These are phyloP conservation scores for Agonopterix heracliana DNA, from an alignment of 2,888 invertebrate species.

Conservation along the genomic window DNA sequence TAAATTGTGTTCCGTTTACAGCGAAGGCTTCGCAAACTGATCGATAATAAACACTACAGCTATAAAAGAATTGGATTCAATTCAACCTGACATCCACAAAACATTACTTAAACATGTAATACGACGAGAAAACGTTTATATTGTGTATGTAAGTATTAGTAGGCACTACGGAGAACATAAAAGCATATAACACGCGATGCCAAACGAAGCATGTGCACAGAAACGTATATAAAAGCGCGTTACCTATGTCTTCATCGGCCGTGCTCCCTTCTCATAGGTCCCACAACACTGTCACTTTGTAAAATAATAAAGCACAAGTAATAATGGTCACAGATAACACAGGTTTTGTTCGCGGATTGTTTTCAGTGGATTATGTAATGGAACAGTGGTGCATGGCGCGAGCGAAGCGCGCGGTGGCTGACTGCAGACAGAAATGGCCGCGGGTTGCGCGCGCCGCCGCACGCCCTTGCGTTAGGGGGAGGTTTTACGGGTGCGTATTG, in stretches of 20 bases:
- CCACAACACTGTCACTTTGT: not conserved
- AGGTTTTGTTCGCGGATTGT: not conserved
- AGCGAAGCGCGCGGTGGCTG: slow-evolving; percentile 48
- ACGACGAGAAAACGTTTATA: too few relatives aligned
- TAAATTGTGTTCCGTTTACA: slow-evolving; percentile 2
- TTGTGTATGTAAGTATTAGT: too few relatives aligned
- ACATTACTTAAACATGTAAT: too few relatives aligned
- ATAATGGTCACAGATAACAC: not conserved
- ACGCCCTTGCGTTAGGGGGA: not conserved
- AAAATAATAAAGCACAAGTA: not conserved
- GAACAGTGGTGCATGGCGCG: slow-evolving; percentile 53
- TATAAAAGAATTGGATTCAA: not conserved
- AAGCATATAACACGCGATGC: slow-evolving; percentile 1
- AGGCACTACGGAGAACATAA: too few relatives aligned
- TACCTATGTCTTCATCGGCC: not conserved
- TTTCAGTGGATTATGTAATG: slow-evolving; percentile 5
- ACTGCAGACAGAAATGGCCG: slow-evolving; percentile 71
- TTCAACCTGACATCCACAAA: too few relatives aligned
- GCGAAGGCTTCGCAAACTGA: not conserved
- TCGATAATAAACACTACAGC: slow-evolving; percentile 6
- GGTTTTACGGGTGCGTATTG: not conserved
- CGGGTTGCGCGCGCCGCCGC: slow-evolving; percentile 9
- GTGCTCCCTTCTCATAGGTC: too few relatives aligned
- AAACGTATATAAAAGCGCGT: not conserved
- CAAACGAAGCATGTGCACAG: not conserved